phyloP scores from a whole-genome alignment of 2,888 invertebrate species.

The Xestia ashworthii region DNA sequence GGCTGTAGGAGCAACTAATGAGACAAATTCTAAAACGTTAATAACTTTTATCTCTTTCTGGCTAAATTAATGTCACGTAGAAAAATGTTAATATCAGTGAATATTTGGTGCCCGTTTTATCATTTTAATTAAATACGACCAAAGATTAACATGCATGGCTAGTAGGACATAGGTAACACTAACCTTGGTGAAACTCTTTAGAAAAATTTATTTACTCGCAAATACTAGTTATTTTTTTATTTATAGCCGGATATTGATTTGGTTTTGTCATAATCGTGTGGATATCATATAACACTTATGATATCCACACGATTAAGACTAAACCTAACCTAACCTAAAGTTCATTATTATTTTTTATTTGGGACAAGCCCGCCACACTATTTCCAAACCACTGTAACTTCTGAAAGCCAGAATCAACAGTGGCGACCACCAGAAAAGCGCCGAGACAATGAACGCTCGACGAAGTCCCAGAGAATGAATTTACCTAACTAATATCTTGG shows the following conservation, averaged over 20 bases:
- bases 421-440: no score
- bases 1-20: background rate
- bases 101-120: background rate
- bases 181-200: background rate
- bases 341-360: no score
- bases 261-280: background rate
- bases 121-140: slow-evolving; percentile 1
- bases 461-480: no score
- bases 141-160: background rate
- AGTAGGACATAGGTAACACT: background rate
- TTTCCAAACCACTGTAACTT: no score
- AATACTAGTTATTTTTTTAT: slow-evolving; percentile 2
- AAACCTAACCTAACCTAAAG: no score
- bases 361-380: no score
- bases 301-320: no score
- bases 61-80: background rate
- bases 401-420: no score
- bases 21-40: background rate
- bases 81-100: background rate
- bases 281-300: background rate
- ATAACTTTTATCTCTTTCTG: background rate
- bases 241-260: background rate
- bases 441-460: no score
- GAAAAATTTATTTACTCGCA: background rate
- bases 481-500: no score